Base-by-base conservation (phyloP, 2,113 vertebrate species). In the Bostrychus sinensis region DNA sequence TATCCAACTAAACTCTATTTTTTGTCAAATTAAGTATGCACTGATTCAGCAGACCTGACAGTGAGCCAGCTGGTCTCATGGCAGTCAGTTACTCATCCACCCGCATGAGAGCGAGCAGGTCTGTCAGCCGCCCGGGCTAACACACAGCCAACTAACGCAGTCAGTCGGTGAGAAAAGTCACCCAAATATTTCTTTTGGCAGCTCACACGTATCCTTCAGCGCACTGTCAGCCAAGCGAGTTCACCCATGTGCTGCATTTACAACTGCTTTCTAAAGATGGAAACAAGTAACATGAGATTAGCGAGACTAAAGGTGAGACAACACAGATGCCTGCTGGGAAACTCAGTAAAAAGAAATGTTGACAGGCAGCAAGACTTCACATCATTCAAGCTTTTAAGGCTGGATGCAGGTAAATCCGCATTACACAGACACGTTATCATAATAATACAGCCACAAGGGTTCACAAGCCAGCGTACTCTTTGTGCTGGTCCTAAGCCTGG, bases 171-270 rank as follows among this genome's bases (percentile, higher is more conserved):
- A 70, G 62, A 70, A 58, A 71, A 78, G 59, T 75, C 56, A 78
- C 56, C 65, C 63, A 76, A 69, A 76, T 58, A 73, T 66, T 70
- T 76, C 50, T 67, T 66, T 65, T 76, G 53, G 48, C 37, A 16
- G 39, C 17, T 53, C 61, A 60, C 17, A n/a, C 36, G 11, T 62
- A 37, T 56, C 43, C 36, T 57, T 58, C 39, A 4, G n/a, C 2
- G 26, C 17, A 70, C 62, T 38, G 19, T 67, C 57, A 64, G 73
- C 65, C 67, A 75, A 76, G 39, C 64, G 42, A 60, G 70, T 62
- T 51, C 56, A 57, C 41, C 62, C 63, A 32, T 46, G 50, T 3
- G 39, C 75, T 78, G 81, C 51, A 62, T 61, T 16, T 57, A 28
- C 65, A 17, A 13, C n/a, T 41, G 51, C 32, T 63, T 62, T 62